Conservation (phyloP, 2,888 invertebrate species). For the Scaptomyza parva region DNA sequence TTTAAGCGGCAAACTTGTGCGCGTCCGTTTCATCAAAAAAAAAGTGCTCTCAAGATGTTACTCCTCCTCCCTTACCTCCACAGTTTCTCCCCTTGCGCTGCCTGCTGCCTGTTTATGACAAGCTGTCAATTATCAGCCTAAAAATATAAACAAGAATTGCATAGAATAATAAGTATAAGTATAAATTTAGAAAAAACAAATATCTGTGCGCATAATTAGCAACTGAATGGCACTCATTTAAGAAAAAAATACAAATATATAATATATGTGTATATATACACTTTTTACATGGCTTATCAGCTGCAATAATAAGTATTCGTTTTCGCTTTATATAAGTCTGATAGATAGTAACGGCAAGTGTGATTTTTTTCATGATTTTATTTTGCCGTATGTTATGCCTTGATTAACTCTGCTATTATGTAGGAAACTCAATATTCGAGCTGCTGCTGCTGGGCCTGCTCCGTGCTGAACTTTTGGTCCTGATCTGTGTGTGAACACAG, state of each 20-base stretch:
- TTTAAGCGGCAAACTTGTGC: conserved; percentile 68
- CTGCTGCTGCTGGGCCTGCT: conserved; percentile 8
- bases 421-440: conserved; percentile 41
- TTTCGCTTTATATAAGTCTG: conserved; percentile 32
- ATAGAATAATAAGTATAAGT: conserved; percentile 30
- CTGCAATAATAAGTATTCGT: conserved; percentile 19
- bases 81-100: neutral
- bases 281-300: conserved; percentile 28
- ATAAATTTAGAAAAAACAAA: conserved; percentile 1
- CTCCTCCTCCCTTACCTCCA: neutral
- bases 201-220: conserved; percentile 38
- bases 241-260: conserved; percentile 9
- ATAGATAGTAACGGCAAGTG: conserved; percentile 41
- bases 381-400: conserved; percentile 23
- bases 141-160: conserved; percentile 66
- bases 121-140: conserved; percentile 67
- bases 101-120: conserved; percentile 53
- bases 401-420: conserved; percentile 32
- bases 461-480: conserved; percentile 80
- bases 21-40: conserved; percentile 57
- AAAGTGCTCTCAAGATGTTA: conserved; percentile 43
- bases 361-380: conserved; percentile 40
- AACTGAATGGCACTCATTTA: conserved; percentile 37
- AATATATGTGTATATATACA: neutral
- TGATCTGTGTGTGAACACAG: conserved; percentile 56